These are phyloP conservation scores for Melospiza melodia DNA, from an alignment of 2,113 vertebrate species.

Conservation along the genomic window DNA sequence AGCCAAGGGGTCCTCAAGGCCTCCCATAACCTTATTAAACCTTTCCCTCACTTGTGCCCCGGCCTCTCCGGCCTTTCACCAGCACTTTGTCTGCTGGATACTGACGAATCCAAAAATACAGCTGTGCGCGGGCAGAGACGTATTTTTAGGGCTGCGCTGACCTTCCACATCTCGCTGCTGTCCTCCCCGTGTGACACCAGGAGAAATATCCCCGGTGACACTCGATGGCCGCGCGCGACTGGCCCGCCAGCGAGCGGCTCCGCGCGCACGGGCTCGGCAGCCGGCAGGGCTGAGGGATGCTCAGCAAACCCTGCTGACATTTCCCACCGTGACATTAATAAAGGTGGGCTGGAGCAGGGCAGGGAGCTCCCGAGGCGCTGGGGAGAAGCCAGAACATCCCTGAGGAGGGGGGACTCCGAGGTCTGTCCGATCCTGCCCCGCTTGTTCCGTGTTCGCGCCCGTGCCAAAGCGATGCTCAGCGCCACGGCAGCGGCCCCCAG, in stretches of 20 bases:
- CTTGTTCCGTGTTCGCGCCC: neutral
- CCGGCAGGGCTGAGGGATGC: neutral
- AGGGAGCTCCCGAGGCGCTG: neutral
- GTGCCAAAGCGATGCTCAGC: accelerated
- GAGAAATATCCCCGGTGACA: conserved; percentile 13
- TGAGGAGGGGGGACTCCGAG: neutral
- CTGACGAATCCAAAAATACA: neutral
- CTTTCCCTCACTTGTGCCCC: neutral
- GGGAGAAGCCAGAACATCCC: neutral
- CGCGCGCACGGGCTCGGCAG: neutral
- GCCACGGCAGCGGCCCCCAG: neutral
- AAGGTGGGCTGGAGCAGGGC: neutral
- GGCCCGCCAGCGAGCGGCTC: neutral
- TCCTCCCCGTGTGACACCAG: neutral
- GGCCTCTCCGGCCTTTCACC: neutral
- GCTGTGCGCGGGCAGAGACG: accelerated
- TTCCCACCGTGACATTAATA: neutral
- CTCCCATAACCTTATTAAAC: neutral
- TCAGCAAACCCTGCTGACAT: neutral
- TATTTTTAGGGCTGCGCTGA: neutral
- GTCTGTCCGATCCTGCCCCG: neutral
- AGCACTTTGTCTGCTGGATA: neutral
- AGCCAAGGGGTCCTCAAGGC: neutral
- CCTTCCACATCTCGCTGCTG: conserved; percentile 14
- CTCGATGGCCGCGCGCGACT: accelerated